phyloP scores from a whole-genome alignment of 2,113 vertebrate genomes.

The Syngnathus scovelli region DNA sequence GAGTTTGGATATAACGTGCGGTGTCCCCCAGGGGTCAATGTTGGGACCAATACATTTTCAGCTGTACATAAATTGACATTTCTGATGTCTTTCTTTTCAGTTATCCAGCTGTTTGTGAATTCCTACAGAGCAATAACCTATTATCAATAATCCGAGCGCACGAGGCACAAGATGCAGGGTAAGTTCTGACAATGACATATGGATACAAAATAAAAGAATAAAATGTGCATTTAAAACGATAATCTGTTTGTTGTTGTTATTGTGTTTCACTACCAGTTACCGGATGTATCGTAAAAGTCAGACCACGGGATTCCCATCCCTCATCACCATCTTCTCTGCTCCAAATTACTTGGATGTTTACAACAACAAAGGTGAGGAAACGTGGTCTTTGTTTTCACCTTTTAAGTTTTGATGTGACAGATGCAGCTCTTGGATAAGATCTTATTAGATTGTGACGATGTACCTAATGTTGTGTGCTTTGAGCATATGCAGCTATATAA shows the following conservation, averaged over 20 bases:
- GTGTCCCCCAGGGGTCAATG: background rate
- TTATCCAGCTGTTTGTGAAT: constrained; percentile 98
- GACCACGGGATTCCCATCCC: constrained; percentile 78
- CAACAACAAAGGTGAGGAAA: constrained; percentile 77
- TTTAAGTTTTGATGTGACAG: background rate
- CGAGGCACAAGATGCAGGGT: constrained; percentile 98
- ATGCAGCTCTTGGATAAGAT: constrained; percentile 1
- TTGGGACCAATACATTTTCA: background rate
- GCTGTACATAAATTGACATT: background rate
- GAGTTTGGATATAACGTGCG: background rate
- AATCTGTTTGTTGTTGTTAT: constrained; percentile 3
- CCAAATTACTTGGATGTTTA: constrained; percentile 83
- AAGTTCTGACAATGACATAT: constrained; percentile 47
- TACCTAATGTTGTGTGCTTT: constrained; percentile 11
- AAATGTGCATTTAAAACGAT: background rate
- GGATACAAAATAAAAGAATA: background rate
- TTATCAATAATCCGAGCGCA: constrained; percentile 98
- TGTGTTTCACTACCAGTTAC: constrained; percentile 51
- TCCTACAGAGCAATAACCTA: constrained; percentile 99
- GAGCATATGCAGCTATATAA: constrained; percentile 18
- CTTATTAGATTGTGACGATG: background rate
- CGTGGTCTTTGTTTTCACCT: background rate
- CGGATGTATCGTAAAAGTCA: constrained; percentile 82
- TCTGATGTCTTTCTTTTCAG: constrained; percentile 58
- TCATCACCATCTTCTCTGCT: constrained; percentile 80